Conservation (phyloP, 2,797 vertebrate species). For the Sciurus vulgaris region DNA sequence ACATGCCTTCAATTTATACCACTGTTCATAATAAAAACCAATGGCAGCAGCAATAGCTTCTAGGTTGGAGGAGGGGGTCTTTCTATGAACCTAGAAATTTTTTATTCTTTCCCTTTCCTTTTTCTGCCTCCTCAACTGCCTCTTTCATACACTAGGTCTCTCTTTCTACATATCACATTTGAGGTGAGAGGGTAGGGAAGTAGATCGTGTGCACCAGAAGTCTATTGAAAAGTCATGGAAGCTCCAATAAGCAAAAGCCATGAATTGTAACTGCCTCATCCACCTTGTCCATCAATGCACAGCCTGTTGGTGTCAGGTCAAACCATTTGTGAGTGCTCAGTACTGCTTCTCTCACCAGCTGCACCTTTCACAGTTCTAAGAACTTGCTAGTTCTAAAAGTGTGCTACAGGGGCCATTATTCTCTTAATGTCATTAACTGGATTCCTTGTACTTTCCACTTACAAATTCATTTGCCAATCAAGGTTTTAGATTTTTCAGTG, state of each 20-base stretch:
- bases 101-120: neutral
- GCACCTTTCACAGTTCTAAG: neutral
- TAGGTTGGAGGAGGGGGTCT: neutral
- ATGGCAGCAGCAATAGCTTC: neutral
- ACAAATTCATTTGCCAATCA: neutral
- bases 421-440: neutral
- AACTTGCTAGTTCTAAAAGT: neutral
- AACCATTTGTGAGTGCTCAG: neutral
- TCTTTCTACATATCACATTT: neutral
- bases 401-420: accelerated
- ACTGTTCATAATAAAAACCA: neutral
- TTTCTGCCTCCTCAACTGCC: neutral
- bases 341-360: neutral
- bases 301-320: neutral
- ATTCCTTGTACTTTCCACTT: neutral
- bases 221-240: neutral
- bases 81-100: neutral
- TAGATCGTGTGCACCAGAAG: neutral
- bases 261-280: accelerated
- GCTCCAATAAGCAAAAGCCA: neutral
- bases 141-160: neutral
- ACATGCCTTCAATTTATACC: neutral
- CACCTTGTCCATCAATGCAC: neutral
- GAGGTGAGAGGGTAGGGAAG: neutral
- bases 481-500: neutral